Percentiles rank a stretch among this genome's conserved stretches.
Conservation (phyloP, 2,113 vertebrate species). For the Oenanthe melanoleuca region DNA sequence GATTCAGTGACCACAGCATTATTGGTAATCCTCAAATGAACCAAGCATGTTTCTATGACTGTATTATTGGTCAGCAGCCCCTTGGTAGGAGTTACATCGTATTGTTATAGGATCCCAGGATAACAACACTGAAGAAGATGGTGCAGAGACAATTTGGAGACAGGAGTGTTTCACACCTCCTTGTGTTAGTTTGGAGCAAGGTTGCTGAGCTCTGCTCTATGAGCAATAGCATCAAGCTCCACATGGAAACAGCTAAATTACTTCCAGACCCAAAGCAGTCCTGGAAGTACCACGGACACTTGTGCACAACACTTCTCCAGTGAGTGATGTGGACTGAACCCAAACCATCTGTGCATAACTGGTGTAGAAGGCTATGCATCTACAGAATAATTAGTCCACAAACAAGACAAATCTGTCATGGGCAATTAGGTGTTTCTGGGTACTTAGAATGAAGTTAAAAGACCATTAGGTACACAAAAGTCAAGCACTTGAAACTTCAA, state of each 20-base stretch:
- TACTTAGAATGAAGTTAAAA: background rate
- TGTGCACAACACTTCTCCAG: background rate
- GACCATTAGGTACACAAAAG: background rate
- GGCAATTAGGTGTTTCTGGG: background rate
- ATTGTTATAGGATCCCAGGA: background rate
- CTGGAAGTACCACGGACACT: background rate
- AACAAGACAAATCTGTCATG: background rate
- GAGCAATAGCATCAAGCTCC: background rate
- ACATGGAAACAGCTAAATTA: background rate
- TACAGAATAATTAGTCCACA: background rate
- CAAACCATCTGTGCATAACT: slow-evolving; percentile 5
- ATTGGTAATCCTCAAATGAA: background rate
- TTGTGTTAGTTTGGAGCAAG: background rate
- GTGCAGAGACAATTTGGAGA: background rate
- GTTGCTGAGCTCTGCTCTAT: background rate
- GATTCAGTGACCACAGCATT: background rate
- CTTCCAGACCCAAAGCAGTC: background rate
- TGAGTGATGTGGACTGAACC: background rate
- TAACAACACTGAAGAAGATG: background rate
- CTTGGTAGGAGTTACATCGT: background rate
- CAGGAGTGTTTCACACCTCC: background rate
- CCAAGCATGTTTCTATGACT: background rate
- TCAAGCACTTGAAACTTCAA: background rate
- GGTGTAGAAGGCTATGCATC: background rate
- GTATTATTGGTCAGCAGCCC: background rate